These are phyloP conservation scores for Cranoglanis bouderius DNA, from an alignment of 2,113 vertebrate species.

Conservation along the genomic window DNA sequence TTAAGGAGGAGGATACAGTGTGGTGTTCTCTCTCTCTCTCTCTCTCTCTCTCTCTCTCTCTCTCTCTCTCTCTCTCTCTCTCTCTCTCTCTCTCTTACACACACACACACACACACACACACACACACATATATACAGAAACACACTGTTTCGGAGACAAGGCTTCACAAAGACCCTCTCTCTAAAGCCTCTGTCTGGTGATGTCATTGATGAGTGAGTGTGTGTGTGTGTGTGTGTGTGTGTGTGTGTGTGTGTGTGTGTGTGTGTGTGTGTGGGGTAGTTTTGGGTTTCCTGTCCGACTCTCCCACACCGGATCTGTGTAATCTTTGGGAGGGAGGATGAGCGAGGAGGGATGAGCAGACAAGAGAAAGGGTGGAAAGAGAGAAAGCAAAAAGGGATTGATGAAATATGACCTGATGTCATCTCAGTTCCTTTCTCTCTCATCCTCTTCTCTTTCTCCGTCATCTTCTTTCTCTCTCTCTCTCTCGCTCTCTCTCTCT, in stretches of 20 bases:
- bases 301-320: constrained; percentile 65
- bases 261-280: constrained; percentile 23
- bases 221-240: constrained; percentile 23
- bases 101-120: neutral
- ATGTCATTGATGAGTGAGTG: constrained; percentile 57
- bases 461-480: neutral
- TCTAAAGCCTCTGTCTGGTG: constrained; percentile 55
- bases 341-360: constrained; percentile 44
- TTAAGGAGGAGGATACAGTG: neutral
- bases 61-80: too few species aligned
- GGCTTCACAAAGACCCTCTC: constrained; percentile 40
- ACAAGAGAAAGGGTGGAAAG: constrained; percentile 42
- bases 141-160: neutral
- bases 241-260: constrained; percentile 6
- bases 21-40: neutral
- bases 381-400: constrained; percentile 6
- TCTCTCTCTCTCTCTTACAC: neutral
- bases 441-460: neutral
- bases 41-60: neutral
- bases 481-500: neutral
- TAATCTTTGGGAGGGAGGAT: constrained; percentile 62
- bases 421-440: constrained; percentile 50
- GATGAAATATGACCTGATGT: constrained; percentile 63
- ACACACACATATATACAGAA: neutral
- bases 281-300: constrained; percentile 65